phyloP scores from a whole-genome alignment of 2,888 invertebrate species.

The Aleiodes testaceus region DNA sequence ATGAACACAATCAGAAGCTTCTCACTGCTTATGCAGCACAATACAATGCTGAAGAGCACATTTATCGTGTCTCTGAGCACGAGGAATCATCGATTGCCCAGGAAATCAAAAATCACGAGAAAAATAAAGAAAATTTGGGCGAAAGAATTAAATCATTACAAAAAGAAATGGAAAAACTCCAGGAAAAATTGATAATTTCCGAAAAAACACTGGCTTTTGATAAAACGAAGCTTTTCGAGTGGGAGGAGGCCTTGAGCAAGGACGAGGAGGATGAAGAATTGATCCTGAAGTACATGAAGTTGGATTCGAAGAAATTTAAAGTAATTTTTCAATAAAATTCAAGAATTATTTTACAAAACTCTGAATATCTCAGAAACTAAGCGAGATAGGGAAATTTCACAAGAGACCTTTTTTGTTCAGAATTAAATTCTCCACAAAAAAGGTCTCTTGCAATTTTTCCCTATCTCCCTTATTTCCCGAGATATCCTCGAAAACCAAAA shows the following conservation, averaged over 20 bases:
- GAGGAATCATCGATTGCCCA: constrained; percentile 74
- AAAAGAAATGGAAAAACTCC: constrained; percentile 74
- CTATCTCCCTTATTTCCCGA: no score
- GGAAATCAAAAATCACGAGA: constrained; percentile 73
- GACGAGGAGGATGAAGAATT: constrained; percentile 81
- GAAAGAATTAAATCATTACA: constrained; percentile 70
- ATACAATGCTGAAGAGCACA: constrained; percentile 80
- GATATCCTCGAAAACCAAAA: no score
- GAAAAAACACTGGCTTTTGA: constrained; percentile 82
- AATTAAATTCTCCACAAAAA: no score
- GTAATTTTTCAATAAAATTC: constrained; percentile 58
- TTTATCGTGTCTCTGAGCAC: constrained; percentile 74
- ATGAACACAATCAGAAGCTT: constrained; percentile 78
- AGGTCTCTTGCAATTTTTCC: no score
- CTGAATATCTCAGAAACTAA: no score
- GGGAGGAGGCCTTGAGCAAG: constrained; percentile 82
- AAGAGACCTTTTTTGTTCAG: no score
- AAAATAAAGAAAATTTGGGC: constrained; percentile 73
- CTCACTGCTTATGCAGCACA: constrained; percentile 82
- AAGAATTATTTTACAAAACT: no score
- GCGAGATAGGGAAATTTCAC: no score
- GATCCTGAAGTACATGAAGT: constrained; percentile 82
- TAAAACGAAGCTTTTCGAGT: constrained; percentile 79
- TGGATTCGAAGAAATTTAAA: constrained; percentile 81
- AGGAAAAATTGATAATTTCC: constrained; percentile 78